Base-by-base conservation (phyloP, 2,888 invertebrate species). In the Argyresthia albistria region DNA sequence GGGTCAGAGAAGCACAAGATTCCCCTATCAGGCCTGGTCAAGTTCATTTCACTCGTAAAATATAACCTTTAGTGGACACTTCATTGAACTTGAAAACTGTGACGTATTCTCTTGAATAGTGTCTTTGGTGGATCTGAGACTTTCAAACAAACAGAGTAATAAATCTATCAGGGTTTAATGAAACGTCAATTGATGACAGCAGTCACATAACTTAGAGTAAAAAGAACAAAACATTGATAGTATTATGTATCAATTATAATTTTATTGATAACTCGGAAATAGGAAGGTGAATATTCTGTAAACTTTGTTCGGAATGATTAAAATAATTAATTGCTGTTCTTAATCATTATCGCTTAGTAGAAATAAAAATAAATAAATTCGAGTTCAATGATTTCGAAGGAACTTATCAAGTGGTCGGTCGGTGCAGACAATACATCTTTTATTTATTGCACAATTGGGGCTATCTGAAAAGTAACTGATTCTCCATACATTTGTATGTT, bases 1-100 rank as follows among this genome's bases (percentile, higher is more conserved):
- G 58, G 80, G 83, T 79, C 80, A 80, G 68, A 80, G 78, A 76
- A 80, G 69, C 59, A 65, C 64, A 69, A 73, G 68, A 70, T 65
- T 66, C 63, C 68, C 64, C 60, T 61, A 68, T 65, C 65, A 63
- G 10, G 43, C 54, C 59, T 76, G 79, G 86, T 81, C 86, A 87
- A 87, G 86, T 84, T 86, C 83, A 80, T 58, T 65, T 60, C 61
- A 62, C 62, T 50, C 47, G 36, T 53, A 57, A 51, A 54, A 52
- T 55, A 36, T 51, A 43, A 51, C 35, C 50, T 50, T 42, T 37
- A 42, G 25, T 25, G 25, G 25, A 50, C n/a, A 42, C 42, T 10
- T 16, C 47, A 47, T 9, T 47, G 47, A 47, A 47, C 47, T 35
- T 35, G 25, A 1, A 12, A 42, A 12, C 12, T 42, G 4, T 42